These are phyloP conservation scores for Phasia obesa DNA, from an alignment of 2,888 invertebrate species.

Conservation along the genomic window DNA sequence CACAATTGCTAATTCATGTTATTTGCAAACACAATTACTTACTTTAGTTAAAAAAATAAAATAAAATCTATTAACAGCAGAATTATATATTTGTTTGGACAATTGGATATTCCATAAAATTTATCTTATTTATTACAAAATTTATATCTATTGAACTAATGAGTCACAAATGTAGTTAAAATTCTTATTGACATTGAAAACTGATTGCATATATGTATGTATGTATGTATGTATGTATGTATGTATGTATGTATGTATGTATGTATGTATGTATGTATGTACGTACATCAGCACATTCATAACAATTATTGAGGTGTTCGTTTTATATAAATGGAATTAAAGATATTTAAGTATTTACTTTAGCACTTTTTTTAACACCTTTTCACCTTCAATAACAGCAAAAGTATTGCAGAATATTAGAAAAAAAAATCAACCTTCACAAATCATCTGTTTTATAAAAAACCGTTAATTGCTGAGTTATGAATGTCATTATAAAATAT, in stretches of 20 bases:
- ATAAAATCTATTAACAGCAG: too few relatives aligned
- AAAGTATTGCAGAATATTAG: background rate
- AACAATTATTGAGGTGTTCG: background rate
- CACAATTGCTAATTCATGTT: too few relatives aligned
- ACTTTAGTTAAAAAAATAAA: too few relatives aligned
- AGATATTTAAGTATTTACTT: background rate
- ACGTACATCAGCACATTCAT: too few relatives aligned
- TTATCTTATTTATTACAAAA: background rate
- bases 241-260: too few relatives aligned
- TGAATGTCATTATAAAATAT: too few relatives aligned
- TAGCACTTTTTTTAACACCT: background rate
- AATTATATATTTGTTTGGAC: background rate
- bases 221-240: too few relatives aligned
- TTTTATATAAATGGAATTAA: background rate
- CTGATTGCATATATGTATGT: too few relatives aligned
- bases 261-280: too few relatives aligned
- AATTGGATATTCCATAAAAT: background rate
- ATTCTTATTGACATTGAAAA: conserved; percentile 46
- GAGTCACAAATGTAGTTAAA: background rate
- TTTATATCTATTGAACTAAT: background rate
- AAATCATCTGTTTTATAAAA: too few relatives aligned
- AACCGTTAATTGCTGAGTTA: too few relatives aligned
- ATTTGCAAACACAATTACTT: too few relatives aligned
- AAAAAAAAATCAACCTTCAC: background rate
- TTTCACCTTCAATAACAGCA: background rate